A percentile compares a stretch with the other conserved stretches of the same genome.
Conservation (phyloP, 2,113 vertebrate genomes). For the Pangasianodon hypophthalmus region DNA sequence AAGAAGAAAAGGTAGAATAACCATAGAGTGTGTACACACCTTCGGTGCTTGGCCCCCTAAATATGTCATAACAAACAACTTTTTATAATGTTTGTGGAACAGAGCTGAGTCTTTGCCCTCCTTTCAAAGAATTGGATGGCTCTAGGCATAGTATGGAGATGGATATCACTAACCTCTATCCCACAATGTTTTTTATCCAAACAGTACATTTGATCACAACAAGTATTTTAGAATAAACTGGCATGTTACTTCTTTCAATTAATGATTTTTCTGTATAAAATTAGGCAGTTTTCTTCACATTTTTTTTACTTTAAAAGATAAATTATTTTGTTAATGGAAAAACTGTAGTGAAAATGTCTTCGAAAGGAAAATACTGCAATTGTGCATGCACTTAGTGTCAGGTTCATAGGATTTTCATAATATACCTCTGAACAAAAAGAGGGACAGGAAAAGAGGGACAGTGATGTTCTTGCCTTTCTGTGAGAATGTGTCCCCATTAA, state of each 20-base stretch:
- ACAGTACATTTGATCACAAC: neutral
- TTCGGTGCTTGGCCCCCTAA: too few species aligned
- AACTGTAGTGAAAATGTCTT: too few species aligned
- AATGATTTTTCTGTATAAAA: neutral
- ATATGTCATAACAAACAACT: neutral
- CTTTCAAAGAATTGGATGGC: neutral
- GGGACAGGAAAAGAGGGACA: too few species aligned
- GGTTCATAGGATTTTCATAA: too few species aligned
- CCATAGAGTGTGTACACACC: too few species aligned
- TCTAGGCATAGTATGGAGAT: neutral
- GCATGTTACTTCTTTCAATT: neutral
- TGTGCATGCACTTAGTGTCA: too few species aligned
- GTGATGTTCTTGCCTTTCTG: too few species aligned
- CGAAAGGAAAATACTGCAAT: too few species aligned
- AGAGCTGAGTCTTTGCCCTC: neutral
- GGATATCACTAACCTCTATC: neutral
- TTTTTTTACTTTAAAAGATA: neutral
- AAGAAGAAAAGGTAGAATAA: too few species aligned
- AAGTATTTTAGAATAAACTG: neutral
- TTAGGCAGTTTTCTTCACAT: neutral
- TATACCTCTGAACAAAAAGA: too few species aligned
- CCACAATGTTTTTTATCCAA: neutral
- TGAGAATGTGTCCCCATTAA: neutral
- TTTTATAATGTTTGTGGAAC: neutral
- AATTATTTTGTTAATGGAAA: too few species aligned